Conservation (phyloP, 2,888 invertebrate species). For the Cataglyphis cursor region DNA sequence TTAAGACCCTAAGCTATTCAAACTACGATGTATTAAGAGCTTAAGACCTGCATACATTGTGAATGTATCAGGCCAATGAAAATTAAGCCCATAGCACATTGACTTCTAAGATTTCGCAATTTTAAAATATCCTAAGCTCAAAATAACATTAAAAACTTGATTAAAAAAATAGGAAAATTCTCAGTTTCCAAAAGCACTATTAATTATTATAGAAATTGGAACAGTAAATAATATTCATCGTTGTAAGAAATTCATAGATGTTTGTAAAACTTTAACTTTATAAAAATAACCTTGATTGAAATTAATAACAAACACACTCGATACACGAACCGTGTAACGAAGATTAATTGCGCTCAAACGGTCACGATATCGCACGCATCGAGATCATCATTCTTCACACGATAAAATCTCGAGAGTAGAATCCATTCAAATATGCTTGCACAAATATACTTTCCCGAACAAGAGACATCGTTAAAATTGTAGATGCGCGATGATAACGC, state of each 20-base stretch:
- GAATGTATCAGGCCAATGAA: slow-evolving; percentile 45
- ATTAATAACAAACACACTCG: slow-evolving; percentile 23
- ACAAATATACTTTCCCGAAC: neutral
- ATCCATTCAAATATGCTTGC: neutral
- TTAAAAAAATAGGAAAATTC: neutral
- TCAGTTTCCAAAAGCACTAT: neutral
- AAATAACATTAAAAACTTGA: neutral
- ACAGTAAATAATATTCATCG: neutral
- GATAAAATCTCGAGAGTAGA: neutral
- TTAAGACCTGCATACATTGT: slow-evolving; percentile 38
- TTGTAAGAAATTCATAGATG: neutral
- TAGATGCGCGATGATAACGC: neutral
- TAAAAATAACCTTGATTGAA: slow-evolving; percentile 24
- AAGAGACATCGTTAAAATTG: slow-evolving; percentile 22
- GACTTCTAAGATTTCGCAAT: slow-evolving; percentile 22
- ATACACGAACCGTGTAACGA: slow-evolving; percentile 29
- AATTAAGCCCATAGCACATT: slow-evolving; percentile 32
- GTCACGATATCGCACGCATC: slow-evolving; percentile 10
- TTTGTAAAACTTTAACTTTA: slow-evolving; percentile 13
- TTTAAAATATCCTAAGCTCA: neutral
- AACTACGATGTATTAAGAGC: slow-evolving; percentile 51
- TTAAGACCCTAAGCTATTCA: slow-evolving; percentile 47
- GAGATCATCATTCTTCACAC: neutral
- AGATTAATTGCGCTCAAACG: slow-evolving; percentile 34
- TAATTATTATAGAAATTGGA: neutral